Evolutionary conservation across 2,888 invertebrate genomes (phyloP).

Genomic region (Drosophila affinis): DNA sequence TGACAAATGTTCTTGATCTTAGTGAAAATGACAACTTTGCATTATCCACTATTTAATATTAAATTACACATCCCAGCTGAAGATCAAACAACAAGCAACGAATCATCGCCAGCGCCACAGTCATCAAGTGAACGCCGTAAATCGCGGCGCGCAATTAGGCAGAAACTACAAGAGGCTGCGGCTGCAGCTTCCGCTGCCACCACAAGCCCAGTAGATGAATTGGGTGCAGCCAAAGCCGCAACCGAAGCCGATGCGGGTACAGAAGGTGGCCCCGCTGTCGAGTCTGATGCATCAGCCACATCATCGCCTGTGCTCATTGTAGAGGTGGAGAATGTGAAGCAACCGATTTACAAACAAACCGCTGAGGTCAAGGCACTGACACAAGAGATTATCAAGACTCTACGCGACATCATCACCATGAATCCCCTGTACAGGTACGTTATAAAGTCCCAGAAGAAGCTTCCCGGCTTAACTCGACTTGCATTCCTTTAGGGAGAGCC

Average conservation of each 20-base stretch:
- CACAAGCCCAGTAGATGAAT: constrained; percentile 10
- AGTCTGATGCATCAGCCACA: constrained; percentile 1
- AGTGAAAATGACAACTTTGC: constrained; percentile 88
- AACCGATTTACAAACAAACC: constrained; percentile 93
- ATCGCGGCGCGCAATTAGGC: neutral
- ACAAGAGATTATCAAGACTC: constrained; percentile 98
- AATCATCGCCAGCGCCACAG: neutral
- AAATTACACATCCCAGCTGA: constrained; percentile 92
- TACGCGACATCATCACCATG: constrained; percentile 97
- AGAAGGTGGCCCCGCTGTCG: neutral
- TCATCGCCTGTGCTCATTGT: constrained; percentile 91
- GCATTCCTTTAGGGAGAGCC: constrained; percentile 89
- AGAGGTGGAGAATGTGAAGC: constrained; percentile 95
- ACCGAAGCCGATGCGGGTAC: too few species aligned
- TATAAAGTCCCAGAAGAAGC: too few species aligned
- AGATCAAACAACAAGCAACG: constrained; percentile 85
- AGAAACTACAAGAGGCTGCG: constrained; percentile 40
- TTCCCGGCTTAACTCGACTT: neutral
- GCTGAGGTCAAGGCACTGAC: constrained; percentile 98
- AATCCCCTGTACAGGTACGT: constrained; percentile 94
- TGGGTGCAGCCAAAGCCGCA: neutral
- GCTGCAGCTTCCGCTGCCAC: neutral
- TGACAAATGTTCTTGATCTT: constrained; percentile 67
- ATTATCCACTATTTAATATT: constrained; percentile 92
- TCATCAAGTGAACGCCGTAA: neutral